Base-by-base conservation (phyloP, 2,113 vertebrate genomes). In the Camelus dromedarius region DNA sequence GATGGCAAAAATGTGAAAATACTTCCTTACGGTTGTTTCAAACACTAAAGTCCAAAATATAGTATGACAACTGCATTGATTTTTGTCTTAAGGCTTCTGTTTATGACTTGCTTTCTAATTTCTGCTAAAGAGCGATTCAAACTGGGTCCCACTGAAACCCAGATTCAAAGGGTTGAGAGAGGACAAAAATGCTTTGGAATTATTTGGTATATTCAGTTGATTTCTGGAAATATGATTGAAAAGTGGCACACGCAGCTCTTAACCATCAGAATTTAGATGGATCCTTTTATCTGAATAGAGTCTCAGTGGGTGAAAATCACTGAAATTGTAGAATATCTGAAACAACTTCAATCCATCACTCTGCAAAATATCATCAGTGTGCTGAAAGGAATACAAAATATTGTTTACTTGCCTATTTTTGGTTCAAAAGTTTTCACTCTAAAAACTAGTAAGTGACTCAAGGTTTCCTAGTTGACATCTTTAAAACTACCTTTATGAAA, bases 211-310 rank as follows among this genome's bases (percentile, higher is more conserved):
- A 91, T 96, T 95, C 82, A 95, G 81, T 82, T 95, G 88, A 91
- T 93, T 98, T 96, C 54, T 95, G 77, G 42, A 94, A 97, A 96
- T 94, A 76, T 96, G 86, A 96, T 92, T 97, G 84, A 97, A 96
- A 94, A 96, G 88, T 89, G 77, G 52, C 91, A 93, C 8, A 80
- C 0, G 12, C 52, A 91, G 91, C 96, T 95, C 77, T 95, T 94
- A 98, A 94, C 95, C 80, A 96, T 97, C 50, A 89, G 80, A 97
- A 96, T 94, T 97, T 97, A 96, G 97, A 97, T 93, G 96, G 86
- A 96, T 96, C 88, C 79, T 89, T 97, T 97, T 93, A 97, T 92
- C 87, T 92, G 92, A 96, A 96, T 94, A 97, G 96, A 92, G n/a
- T 93, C 80, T 97, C 96, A 96, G 93, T 97, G 93, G 87, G 90